Evolutionary conservation across 2,888 invertebrate genomes (phyloP), one percentile per base, ranked within the genome.

Genomic region (Rapana venosa): DNA sequence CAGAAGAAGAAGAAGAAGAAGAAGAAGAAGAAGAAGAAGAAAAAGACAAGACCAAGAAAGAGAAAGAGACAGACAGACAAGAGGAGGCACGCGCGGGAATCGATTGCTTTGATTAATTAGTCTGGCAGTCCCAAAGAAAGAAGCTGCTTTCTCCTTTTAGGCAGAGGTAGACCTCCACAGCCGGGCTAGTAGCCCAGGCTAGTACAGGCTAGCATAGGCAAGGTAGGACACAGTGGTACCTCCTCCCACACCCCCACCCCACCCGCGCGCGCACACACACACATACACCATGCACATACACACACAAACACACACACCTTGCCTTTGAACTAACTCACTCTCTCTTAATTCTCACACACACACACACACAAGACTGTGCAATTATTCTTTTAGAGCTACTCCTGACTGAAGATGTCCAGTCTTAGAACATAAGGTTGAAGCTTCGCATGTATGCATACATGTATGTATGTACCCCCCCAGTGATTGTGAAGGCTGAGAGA

Each of bases 51-150:
- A 47, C 2, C 4, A 47, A 47, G 8, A 47, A 47, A 8, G 8
- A 47, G 8, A 8, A 47, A 2, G 47, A 47, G 8, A 47, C 4
- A 47, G 47, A 47, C 47, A 47, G 47, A 47, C 47, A 47, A n/a
- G 47, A 47, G 47, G 8, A 47, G 47, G 47, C 47, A 47, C 47
- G 47, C 11, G 74, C n/a, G 74, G n/a, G n/a, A 74, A 74, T 74
- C 74, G 74, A 74, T 74, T 22, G 74, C n/a, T n/a, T n/a, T 74
- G 74, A 74, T 74, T 74, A 74, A 30, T 74, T 74, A 74, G 74
- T 74, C 70, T 74, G 74, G 74, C n/a, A 2, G n/a, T 30, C 32
- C 22, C 26, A 47, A 83, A 30, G 83, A 47, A 83, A 30, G 83
- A 47, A 22, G 83, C 83, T 47, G 83, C 79, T 56, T 83, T 0